Conservation (phyloP, 2,113 vertebrate species). For the Mirza zaza region DNA sequence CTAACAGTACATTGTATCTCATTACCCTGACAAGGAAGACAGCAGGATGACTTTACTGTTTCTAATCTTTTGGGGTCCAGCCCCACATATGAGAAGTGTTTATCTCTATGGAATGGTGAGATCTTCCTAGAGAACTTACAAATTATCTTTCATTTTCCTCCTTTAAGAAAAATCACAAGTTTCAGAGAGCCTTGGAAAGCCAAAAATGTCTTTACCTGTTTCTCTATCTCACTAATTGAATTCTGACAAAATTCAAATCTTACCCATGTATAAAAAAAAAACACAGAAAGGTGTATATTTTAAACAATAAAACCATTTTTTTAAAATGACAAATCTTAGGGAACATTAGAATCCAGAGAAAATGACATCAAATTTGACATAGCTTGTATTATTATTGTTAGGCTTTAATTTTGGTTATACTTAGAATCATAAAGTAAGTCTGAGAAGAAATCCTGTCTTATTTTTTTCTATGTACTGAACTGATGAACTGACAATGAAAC, state of each 20-base stretch:
- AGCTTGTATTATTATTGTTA: neutral
- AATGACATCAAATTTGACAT: slow-evolving; percentile 41
- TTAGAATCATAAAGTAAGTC: neutral
- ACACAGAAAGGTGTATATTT: neutral
- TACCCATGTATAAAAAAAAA: neutral
- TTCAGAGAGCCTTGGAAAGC: neutral
- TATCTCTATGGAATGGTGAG: neutral
- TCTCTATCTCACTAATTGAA: neutral
- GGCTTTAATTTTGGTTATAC: slow-evolving; percentile 20
- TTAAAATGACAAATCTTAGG: neutral
- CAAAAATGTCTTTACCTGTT: neutral
- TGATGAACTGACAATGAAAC: slow-evolving; percentile 17
- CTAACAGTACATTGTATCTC: neutral
- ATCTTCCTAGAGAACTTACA: neutral
- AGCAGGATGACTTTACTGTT: neutral
- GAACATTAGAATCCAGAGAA: slow-evolving; percentile 38
- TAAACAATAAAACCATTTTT: neutral
- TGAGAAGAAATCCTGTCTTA: neutral
- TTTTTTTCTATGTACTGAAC: neutral
- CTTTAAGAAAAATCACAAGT: slow-evolving; percentile 18
- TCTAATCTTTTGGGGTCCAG: neutral
- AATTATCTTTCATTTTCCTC: neutral
- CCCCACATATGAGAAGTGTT: neutral
- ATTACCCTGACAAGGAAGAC: neutral
- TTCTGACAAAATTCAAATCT: slow-evolving; percentile 2